Evolutionary conservation across 2,797 vertebrate species (phyloP).

Genomic region (Molossus molossus): DNA sequence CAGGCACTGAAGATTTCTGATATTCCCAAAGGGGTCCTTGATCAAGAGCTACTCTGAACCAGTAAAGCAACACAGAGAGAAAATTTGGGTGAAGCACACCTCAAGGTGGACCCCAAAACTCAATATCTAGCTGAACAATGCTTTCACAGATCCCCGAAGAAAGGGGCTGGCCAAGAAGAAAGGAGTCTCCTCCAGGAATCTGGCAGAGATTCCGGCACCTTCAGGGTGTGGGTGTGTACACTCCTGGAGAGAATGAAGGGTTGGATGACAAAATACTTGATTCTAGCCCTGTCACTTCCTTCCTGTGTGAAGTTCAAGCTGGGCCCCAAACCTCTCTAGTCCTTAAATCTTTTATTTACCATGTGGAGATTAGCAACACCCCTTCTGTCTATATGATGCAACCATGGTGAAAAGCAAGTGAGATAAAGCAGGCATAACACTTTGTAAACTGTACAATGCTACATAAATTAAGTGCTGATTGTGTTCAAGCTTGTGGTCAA

Average conservation of each 20-base stretch:
- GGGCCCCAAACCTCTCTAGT: not conserved
- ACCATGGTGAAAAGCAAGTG: not conserved
- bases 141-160: not conserved
- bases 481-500: not conserved
- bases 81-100: not conserved
- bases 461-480: not conserved
- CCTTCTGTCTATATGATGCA: not conserved
- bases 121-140: not conserved
- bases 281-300: not conserved
- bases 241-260: not conserved
- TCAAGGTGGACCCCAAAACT: not conserved
- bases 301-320: not conserved
- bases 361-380: not conserved
- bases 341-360: not conserved
- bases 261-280: not conserved
- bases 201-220: not conserved
- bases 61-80: not conserved
- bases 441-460: not conserved
- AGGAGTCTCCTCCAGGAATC: not conserved
- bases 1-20: not conserved
- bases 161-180: not conserved
- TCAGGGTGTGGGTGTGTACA: not conserved
- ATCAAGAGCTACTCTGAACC: not conserved
- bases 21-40: not conserved
- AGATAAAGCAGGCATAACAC: not conserved